phyloP scores from a whole-genome alignment of 2,797 vertebrate genomes.

The Pipistrellus nathusii region DNA sequence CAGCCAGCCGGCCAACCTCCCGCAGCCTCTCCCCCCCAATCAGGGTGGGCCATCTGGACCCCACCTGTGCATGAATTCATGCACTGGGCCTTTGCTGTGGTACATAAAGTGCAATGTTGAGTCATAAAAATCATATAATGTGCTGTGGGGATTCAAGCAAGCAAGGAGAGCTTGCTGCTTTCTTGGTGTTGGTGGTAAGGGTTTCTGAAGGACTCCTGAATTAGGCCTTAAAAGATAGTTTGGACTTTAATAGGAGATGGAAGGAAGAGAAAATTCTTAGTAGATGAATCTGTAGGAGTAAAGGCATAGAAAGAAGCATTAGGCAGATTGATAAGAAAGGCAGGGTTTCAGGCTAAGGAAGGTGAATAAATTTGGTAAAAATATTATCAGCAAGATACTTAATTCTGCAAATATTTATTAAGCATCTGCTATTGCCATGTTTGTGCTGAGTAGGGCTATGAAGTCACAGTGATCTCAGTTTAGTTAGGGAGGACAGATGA shows the following conservation, averaged over 20 bases:
- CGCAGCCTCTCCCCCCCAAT: too few relatives aligned
- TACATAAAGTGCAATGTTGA: slow-evolving; percentile 39
- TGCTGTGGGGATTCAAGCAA: neutral
- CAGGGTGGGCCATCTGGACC: too few relatives aligned
- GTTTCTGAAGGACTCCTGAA: slow-evolving; percentile 19
- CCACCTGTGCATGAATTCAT: too few relatives aligned
- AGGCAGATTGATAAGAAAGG: slow-evolving; percentile 22
- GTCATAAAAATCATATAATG: neutral
- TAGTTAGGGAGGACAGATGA: slow-evolving; percentile 24
- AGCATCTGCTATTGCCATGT: neutral
- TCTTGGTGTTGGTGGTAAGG: neutral
- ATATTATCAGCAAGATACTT: neutral
- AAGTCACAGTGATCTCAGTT: neutral
- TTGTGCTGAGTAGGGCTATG: neutral
- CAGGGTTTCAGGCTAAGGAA: neutral
- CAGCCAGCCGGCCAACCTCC: too few relatives aligned
- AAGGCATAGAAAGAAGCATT: neutral
- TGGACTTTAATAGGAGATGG: neutral
- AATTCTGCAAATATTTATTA: slow-evolving; percentile 13
- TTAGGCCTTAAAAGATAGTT: neutral
- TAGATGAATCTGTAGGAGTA: neutral
- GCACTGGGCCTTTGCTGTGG: neutral
- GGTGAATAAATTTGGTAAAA: neutral
- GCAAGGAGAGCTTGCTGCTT: neutral
- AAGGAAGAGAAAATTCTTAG: neutral